Evolutionary conservation across 1,140 invertebrate genomes (phyloP).

Genomic region (Caenorhabditis latens): DNA sequence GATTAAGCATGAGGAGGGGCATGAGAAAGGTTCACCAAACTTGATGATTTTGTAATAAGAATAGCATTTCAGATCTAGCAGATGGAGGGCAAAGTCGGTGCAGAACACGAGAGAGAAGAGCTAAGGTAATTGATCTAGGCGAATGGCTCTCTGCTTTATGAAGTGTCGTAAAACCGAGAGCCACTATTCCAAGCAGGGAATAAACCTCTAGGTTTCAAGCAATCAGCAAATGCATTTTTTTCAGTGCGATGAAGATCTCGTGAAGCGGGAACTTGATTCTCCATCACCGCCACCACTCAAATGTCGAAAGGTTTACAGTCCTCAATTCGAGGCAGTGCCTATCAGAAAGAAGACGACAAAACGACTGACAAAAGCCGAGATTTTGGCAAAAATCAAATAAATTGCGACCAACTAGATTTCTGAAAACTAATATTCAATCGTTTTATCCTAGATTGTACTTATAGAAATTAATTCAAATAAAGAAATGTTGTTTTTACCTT

Average conservation of each 20-base stretch:
- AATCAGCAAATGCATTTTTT: slow-evolving; percentile 45
- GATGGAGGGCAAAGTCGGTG: not conserved
- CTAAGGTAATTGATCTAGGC: not conserved
- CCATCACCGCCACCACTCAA: not conserved
- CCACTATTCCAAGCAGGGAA: not conserved
- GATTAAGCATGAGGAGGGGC: slow-evolving; percentile 31
- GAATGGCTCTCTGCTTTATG: slow-evolving; percentile 6
- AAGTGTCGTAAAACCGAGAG: not conserved
- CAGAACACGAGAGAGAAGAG: slow-evolving; percentile 15
- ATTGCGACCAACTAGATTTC: too few species aligned
- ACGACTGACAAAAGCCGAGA: slow-evolving; percentile 19
- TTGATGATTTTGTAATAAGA: not conserved
- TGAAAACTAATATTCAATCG: too few species aligned
- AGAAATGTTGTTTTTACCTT: too few species aligned
- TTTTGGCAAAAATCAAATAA: slow-evolving; percentile 18
- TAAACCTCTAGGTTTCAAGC: not conserved
- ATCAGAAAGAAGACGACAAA: not conserved
- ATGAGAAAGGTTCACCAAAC: slow-evolving; percentile 16
- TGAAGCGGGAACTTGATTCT: not conserved
- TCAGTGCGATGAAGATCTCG: slow-evolving; percentile 48
- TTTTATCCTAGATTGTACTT: too few species aligned
- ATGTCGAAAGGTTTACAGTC: not conserved
- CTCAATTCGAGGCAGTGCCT: slow-evolving; percentile 4
- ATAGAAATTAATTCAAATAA: too few species aligned
- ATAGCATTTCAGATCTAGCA: not conserved